These are phyloP conservation scores for Conchocele bisecta DNA, from an alignment of 2,888 invertebrate genomes.

Conservation along the genomic window DNA sequence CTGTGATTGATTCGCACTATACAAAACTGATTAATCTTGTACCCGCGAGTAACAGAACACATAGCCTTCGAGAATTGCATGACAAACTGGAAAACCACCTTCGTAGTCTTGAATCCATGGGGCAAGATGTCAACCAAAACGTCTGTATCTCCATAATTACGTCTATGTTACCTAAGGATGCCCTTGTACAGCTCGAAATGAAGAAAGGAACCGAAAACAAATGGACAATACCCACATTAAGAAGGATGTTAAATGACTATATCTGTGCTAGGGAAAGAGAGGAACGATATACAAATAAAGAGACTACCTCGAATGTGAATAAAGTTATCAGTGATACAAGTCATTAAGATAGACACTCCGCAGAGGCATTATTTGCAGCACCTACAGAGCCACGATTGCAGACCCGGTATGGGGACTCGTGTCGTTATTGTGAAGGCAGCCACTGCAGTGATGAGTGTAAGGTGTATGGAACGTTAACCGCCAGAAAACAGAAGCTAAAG, in stretches of 20 bases:
- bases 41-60: neutral
- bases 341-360: no score
- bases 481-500: conserved; percentile 16
- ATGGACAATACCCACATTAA: conserved; percentile 11
- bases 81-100: conserved; percentile 4
- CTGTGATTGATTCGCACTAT: neutral
- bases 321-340: no score
- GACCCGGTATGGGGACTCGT: neutral
- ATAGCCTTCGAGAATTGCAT: neutral
- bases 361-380: conserved; percentile 1
- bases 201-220: conserved; percentile 7
- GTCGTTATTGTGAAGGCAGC: neutral
- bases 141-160: conserved; percentile 26
- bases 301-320: no score
- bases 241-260: conserved; percentile 10
- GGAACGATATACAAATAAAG: no score
- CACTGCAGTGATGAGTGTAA: conserved; percentile 38
- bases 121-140: conserved; percentile 22
- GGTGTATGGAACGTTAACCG: conserved; percentile 15
- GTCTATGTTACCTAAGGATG: conserved; percentile 13
- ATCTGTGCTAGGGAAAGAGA: conserved; percentile 7
- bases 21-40: neutral
- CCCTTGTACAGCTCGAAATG: conserved; percentile 25
- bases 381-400: neutral
- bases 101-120: conserved; percentile 9